These are phyloP conservation scores for Epinephelus cyanopodus DNA, from an alignment of 2,113 vertebrate genomes.

Conservation along the genomic window DNA sequence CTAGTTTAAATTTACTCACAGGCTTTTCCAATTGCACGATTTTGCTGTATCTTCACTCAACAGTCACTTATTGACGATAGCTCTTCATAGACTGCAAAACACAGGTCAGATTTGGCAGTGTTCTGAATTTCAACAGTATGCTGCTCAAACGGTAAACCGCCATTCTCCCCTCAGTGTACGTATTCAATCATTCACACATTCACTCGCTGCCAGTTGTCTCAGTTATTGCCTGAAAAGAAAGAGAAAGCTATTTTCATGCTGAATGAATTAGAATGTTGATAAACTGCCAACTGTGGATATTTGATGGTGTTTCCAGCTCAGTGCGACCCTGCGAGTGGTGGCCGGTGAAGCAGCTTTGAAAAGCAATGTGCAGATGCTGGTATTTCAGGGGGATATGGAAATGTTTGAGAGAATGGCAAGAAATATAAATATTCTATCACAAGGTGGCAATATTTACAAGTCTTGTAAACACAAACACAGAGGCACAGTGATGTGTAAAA, in stretches of 20 bases:
- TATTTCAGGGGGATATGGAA: slow-evolving; percentile 34
- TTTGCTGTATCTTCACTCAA: slow-evolving; percentile 1
- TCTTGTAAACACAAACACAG: slow-evolving; percentile 22
- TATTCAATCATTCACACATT: slow-evolving; percentile 24
- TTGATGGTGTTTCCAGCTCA: slow-evolving; percentile 28
- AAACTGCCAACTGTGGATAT: slow-evolving; percentile 34
- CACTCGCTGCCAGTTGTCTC: slow-evolving; percentile 21
- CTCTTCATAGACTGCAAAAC: slow-evolving; percentile 13
- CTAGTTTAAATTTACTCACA: not conserved
- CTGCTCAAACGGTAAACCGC: not conserved
- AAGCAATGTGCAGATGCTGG: not conserved
- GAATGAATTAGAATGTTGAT: slow-evolving; percentile 42
- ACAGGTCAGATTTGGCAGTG: not conserved
- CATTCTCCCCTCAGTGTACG: not conserved
- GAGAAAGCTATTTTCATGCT: slow-evolving; percentile 46
- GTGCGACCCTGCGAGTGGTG: slow-evolving; percentile 19
- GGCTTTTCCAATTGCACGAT: not conserved
- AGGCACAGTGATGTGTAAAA: slow-evolving; percentile 8
- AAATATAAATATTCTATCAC: slow-evolving; percentile 37
- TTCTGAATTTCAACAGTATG: slow-evolving; percentile 28
- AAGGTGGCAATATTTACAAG: slow-evolving; percentile 61
- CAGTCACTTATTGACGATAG: slow-evolving; percentile 2
- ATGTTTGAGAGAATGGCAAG: not conserved
- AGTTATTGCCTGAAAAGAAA: slow-evolving; percentile 34
- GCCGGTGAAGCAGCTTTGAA: slow-evolving; percentile 26